These are phyloP conservation scores for Machimus rusticus DNA, from an alignment of 2,888 invertebrate genomes.

Conservation along the genomic window DNA sequence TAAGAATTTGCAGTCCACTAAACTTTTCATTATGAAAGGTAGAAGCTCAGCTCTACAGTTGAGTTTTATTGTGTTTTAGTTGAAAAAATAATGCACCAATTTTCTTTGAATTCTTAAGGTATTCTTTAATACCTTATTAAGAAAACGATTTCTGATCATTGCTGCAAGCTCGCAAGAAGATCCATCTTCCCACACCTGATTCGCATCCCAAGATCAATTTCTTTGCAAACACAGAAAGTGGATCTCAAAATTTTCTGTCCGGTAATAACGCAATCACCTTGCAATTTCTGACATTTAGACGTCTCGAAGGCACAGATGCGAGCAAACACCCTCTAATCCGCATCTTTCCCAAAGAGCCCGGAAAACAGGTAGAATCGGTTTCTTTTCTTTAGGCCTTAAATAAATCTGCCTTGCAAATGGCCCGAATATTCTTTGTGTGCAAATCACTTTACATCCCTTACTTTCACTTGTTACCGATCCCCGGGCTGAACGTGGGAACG, in stretches of 20 bases:
- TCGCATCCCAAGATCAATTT: neutral
- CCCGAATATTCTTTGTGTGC: conserved; percentile 18
- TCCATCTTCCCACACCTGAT: neutral
- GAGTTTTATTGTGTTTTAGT: too few relatives aligned
- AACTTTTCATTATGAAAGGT: too few relatives aligned
- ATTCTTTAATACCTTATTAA: neutral
- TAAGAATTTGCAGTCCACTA: too few relatives aligned
- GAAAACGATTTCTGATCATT: neutral
- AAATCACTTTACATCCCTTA: conserved; percentile 26
- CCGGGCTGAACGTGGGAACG: conserved; percentile 50
- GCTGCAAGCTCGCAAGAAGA: neutral
- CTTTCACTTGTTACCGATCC: conserved; percentile 40
- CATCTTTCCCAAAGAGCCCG: neutral
- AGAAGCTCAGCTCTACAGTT: too few relatives aligned
- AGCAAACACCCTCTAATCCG: conserved; percentile 16
- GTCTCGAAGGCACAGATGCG: neutral
- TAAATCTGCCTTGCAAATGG: conserved; percentile 45
- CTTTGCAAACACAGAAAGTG: neutral
- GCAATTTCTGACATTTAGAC: neutral
- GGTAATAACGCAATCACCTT: conserved; percentile 25
- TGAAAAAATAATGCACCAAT: too few relatives aligned
- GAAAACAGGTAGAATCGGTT: neutral
- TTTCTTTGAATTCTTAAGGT: neutral
- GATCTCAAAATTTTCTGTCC: neutral
- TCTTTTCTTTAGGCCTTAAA: neutral